Base-by-base conservation (phyloP, 2,797 vertebrate genomes). In the Gymnoscopelus microlampas region DNA sequence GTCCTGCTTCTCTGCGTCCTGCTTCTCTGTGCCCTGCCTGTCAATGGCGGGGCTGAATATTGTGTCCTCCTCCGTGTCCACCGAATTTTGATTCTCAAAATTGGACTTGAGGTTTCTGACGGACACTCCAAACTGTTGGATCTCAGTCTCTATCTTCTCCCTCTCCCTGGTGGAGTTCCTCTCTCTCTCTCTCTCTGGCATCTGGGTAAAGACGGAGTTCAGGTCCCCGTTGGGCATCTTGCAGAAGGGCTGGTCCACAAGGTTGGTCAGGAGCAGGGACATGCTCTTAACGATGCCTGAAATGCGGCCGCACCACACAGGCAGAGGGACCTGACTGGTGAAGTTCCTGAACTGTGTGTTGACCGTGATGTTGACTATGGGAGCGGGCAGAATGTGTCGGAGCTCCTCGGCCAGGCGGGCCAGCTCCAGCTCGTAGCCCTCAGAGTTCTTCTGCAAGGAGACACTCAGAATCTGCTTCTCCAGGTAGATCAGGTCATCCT, bases 391-490 rank as follows among this genome's bases (percentile, higher is more conserved):
- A 78, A 97, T 94, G 74, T 95, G 88, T 61, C 95, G 90, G 11
- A 99, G 91, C 89, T 98, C 95, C 13, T 94, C 94, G 0, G 92
- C 97, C 39, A 98, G 88, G 2, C 89, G 92, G 44, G 92, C 93
- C 35, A 98, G 91, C 92, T 98, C 95, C 70, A 91, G 86, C 86
- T 96, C 94, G 2, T 97, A 97, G 64, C 93, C 94, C 68, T 94
- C 94, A n/a, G 94, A 95, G 85, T 95, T 94, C 79, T 88, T 94
- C 72, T 94, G 93, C 88, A 96, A 91, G 63, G 95, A 94, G 70
- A 98, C 94, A 53, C 88, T 94, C 53, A 95, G 91, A 65, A 97
- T 96, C 81, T 97, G 96, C 89, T 93, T 89, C 90, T 99, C 97
- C 90, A 98, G 85, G 78, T 96, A 95, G 70, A 94, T 84, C 62